Base-by-base conservation (phyloP, 2,797 vertebrate species). In the Chelon labrosus region DNA sequence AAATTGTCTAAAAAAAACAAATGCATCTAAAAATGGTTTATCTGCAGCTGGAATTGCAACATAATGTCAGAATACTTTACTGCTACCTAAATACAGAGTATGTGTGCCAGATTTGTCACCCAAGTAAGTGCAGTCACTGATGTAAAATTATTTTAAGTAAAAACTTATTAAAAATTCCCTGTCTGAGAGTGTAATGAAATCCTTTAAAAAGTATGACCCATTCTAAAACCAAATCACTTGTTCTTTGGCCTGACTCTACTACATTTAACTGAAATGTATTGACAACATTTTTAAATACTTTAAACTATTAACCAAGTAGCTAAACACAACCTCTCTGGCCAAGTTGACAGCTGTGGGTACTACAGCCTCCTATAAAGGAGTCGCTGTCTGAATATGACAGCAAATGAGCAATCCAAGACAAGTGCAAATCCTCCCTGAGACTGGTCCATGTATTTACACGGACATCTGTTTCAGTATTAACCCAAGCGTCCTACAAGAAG, bases 381-480 rank as follows among this genome's bases (percentile, higher is more conserved):
- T 77, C 73, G 70, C 75, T 60, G 65, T 76, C 54, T 77, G 62
- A 83, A 72, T 72, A 82, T 72, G 68, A 86, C 81, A 85, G 80
- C 69, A 89, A 77, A 79, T 69, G 64, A 83, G 85, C 80, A 84
- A 81, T 88, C 81, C 71, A 77, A 88, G 74, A 87, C 86, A 87
- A 91, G 81, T 87, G 82, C 88, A 93, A 86, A 83, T 89, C 80
- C 83, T 91, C 88, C 88, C 87, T 86, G 84, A 92, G 89, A 91
- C 84, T 84, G 85, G 84, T 88, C 86, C 58, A 63, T 81, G 77
- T 84, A 73, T 80, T 68, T 37, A 80, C 81, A 87, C 74, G 79
- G 75, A 85, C 81, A 65, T 87, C 77, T 80, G 73, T 86, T 85
- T 85, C 72, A 87, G 71, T 77, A 90, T 80, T 64, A 64, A 77